A percentile compares a stretch with the other conserved stretches of the same genome.
phyloP scores from a whole-genome alignment of 2,797 vertebrate genomes.

The Lagorchestes hirsutus region DNA sequence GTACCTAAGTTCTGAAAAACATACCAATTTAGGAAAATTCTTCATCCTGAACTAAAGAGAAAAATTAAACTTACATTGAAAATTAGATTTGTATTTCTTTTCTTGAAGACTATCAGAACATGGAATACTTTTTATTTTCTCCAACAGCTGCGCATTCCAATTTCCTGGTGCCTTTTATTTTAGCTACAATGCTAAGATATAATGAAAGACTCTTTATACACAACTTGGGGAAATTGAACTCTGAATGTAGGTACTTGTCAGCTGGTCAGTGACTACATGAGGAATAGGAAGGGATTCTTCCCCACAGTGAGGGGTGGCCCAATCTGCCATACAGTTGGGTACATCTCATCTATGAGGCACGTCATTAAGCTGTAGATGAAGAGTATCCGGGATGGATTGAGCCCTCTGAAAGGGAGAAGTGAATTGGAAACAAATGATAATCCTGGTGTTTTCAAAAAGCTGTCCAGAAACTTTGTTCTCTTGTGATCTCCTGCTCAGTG shows the following conservation, averaged over 20 bases:
- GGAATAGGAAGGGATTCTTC: slow-evolving; percentile 54
- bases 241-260: not conserved
- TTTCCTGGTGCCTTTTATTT: slow-evolving; percentile 24
- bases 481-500: slow-evolving; percentile 77
- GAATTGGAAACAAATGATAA: slow-evolving; percentile 82
- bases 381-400: slow-evolving; percentile 61
- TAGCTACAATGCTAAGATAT: not conserved
- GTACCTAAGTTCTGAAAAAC: slow-evolving; percentile 9
- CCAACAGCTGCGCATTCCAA: not conserved
- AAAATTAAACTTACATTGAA: not conserved
- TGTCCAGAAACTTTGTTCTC: slow-evolving; percentile 77
- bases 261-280: not conserved
- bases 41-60: slow-evolving; percentile 34
- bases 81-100: slow-evolving; percentile 1
- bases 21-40: not conserved
- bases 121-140: not conserved
- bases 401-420: slow-evolving; percentile 79
- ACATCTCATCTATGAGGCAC: slow-evolving; percentile 30
- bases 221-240: not conserved
- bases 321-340: slow-evolving; percentile 56
- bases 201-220: not conserved
- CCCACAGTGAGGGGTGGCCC: slow-evolving; percentile 42
- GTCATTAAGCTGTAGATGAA: slow-evolving; percentile 57
- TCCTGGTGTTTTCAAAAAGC: slow-evolving; percentile 77
- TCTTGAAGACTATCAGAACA: slow-evolving; percentile 18